Percentiles rank a stretch among this genome's conserved stretches.
Evolutionary conservation across 1,140 invertebrate genomes (phyloP).

Genomic region (Tetranychus cinnabarinus): DNA sequence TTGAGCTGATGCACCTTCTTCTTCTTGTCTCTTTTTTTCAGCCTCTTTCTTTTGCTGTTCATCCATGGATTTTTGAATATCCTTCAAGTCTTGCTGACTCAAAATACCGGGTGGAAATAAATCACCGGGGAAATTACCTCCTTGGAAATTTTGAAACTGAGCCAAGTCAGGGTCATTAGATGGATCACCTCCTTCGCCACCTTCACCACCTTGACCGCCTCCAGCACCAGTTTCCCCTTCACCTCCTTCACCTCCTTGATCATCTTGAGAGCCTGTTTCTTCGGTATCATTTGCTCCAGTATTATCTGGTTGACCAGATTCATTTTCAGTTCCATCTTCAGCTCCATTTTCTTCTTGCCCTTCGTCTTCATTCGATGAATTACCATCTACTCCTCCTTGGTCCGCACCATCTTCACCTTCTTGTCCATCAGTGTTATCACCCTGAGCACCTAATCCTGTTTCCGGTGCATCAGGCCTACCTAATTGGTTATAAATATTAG

Average conservation of each 20-base stretch:
- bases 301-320: background rate
- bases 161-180: background rate
- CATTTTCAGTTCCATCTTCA: background rate
- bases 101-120: conserved; percentile 6
- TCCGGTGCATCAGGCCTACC: background rate
- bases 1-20: background rate
- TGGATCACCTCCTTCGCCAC: background rate
- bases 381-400: background rate
- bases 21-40: conserved; percentile 3
- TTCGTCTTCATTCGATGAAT: background rate
- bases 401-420: background rate
- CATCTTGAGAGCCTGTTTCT: background rate
- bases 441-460: background rate
- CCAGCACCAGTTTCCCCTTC: background rate
- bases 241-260: background rate
- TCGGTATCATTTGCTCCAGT: background rate
- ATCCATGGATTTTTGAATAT: conserved; percentile 2
- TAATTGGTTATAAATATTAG: background rate
- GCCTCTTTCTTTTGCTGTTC: conserved; percentile 1
- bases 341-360: background rate
- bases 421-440: background rate
- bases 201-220: background rate
- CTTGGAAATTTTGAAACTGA: background rate
- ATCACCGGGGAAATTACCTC: background rate
- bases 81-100: conserved; percentile 1